Evolutionary conservation across 1,140 invertebrate genomes (phyloP), one percentile per base, ranked within the genome.

Genomic region (Trachymyrmex septentrionalis): DNA sequence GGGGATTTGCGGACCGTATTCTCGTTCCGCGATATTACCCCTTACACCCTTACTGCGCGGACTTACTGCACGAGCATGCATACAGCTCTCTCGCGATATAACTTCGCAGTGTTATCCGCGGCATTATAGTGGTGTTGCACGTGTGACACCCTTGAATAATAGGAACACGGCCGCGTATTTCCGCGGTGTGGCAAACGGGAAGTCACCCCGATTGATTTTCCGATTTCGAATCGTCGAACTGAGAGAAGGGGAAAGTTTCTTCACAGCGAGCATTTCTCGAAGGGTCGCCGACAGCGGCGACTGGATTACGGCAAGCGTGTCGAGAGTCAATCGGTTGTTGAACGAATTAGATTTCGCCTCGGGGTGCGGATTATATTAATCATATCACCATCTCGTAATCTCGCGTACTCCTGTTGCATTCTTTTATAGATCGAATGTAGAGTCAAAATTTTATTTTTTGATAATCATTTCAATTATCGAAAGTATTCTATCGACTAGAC

Each of bases 1-100:
- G 14, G 67, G 91, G 91, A 92, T 92, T 92, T 92, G 87, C 77
- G 75, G 84, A 90, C 75, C 82, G 78, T 89, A 88, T 88, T 85
- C 85, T 80, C 86, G 89, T 85, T 88, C 38, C 88, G 59, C 88
- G 82, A 91, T 91, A 91, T 92, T 90, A 91, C 90, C 85, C 88
- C 80, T 91, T 84, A 81, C 64, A 61, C 81, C 75, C 19, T 82
- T 34, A 19, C 50, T n/a, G 80, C 72, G 67, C n/a, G 24, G 78
- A 84, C 86, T 88, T 88, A 84, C 77, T 48, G 63, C 55, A 75
- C 71, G 48, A 63, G 78, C 50, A 77, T 73, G 69, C 77, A 85
- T n/a, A 69, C 80, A 50, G 34, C 19, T 66, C 19, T 24, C 24
- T 19, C 59, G 24, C 55, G 27, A 61, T 73, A 73, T 73, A 73